These are phyloP conservation scores for Scaptomyza tumidula DNA, from an alignment of 2,888 invertebrate species.

Conservation along the genomic window DNA sequence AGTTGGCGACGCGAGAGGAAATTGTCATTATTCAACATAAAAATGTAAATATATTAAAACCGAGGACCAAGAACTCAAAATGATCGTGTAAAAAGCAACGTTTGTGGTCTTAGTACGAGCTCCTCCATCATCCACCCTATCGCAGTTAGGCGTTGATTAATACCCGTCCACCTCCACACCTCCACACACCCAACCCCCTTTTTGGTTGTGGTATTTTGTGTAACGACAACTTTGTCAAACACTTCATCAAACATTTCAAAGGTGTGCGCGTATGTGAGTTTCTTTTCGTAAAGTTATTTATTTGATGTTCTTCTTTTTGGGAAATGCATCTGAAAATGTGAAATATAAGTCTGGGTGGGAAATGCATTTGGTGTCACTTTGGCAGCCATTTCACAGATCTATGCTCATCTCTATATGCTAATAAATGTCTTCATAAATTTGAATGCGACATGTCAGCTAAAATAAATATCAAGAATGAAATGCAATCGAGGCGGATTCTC, in stretches of 20 bases:
- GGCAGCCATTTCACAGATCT: constrained; percentile 69
- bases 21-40: constrained; percentile 69
- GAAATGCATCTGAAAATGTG: constrained; percentile 37
- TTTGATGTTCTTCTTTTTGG: constrained; percentile 51
- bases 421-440: constrained; percentile 83
- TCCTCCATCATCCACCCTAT: constrained; percentile 39
- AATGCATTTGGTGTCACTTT: constrained; percentile 69
- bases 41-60: not conserved
- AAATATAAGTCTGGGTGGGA: not conserved
- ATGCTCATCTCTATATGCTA: constrained; percentile 66
- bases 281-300: constrained; percentile 52
- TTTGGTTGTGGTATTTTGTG: constrained; percentile 21
- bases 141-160: constrained; percentile 62
- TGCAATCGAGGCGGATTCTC: constrained; percentile 37
- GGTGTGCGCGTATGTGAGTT: constrained; percentile 31
- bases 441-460: constrained; percentile 56
- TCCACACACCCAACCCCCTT: constrained; percentile 1
- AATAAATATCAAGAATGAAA: constrained; percentile 34
- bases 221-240: constrained; percentile 73
- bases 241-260: constrained; percentile 74
- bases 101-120: constrained; percentile 72
- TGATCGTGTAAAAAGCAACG: constrained; percentile 67
- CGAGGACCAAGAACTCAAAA: constrained; percentile 28
- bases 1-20: constrained; percentile 48
- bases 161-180: constrained; percentile 32